These are phyloP conservation scores for Pagrus major DNA, from an alignment of 2,113 vertebrate species.

Conservation along the genomic window DNA sequence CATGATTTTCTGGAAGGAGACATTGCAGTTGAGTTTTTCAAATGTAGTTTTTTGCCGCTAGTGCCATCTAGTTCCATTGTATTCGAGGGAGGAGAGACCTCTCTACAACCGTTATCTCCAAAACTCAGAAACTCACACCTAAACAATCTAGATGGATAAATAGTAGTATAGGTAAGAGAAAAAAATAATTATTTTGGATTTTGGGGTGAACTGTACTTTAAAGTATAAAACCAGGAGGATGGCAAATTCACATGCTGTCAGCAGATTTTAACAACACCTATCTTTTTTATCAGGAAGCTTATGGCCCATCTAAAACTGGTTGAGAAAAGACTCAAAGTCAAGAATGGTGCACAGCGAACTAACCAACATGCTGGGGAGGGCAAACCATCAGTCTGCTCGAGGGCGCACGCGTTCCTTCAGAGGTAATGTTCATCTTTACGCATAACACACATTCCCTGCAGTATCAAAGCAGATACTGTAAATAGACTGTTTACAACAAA, in stretches of 20 bases:
- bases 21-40: no score
- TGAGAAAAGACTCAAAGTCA: not conserved
- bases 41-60: no score
- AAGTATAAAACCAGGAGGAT: no score
- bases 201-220: no score
- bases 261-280: not conserved
- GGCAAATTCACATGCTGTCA: not conserved
- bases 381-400: conserved; percentile 37
- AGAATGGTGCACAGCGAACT: not conserved
- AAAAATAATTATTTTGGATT: no score
- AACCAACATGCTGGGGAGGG: not conserved
- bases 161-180: no score
- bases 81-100: no score
- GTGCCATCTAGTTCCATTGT: no score
- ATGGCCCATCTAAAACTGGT: not conserved
- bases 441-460: not conserved
- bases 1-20: no score
- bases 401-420: conserved; percentile 57
- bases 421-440: conserved; percentile 53
- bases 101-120: no score
- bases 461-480: not conserved
- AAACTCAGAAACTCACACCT: no score
- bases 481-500: not conserved
- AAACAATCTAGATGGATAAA: no score
- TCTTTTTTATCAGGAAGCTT: conserved; percentile 53